These are phyloP conservation scores for Leucoma salicis DNA, from an alignment of 2,888 invertebrate genomes.

Conservation along the genomic window DNA sequence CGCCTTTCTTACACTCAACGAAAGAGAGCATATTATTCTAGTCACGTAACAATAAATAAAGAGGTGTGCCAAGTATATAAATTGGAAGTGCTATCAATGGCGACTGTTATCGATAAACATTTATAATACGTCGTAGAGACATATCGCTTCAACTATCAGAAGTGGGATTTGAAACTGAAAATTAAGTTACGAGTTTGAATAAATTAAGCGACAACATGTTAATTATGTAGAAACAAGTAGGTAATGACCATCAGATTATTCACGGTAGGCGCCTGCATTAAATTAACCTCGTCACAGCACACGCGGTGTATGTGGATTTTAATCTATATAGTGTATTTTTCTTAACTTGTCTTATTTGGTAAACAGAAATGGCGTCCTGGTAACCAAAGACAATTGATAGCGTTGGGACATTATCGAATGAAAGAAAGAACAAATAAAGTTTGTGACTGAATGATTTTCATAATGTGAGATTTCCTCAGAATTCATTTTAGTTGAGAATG, in stretches of 20 bases:
- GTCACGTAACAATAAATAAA: constrained; percentile 18
- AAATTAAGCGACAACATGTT: not conserved
- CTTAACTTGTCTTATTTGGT: too few relatives aligned
- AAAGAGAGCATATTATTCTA: constrained; percentile 12
- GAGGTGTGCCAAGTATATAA: constrained; percentile 37
- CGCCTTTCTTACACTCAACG: not conserved
- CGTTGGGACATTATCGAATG: too few relatives aligned
- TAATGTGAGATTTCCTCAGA: too few relatives aligned
- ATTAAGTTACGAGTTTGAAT: not conserved
- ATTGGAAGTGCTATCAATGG: constrained; percentile 36
- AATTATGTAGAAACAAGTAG: not conserved
- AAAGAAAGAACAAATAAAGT: too few relatives aligned
- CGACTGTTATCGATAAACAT: constrained; percentile 25
- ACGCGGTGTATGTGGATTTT: too few relatives aligned
- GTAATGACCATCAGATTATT: not conserved
- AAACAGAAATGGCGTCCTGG: too few relatives aligned
- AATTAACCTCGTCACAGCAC: too few relatives aligned
- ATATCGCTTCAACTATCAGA: not conserved
- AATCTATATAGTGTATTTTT: too few relatives aligned
- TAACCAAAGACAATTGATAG: too few relatives aligned
- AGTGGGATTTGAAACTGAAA: not conserved
- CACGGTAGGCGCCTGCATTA: too few relatives aligned
- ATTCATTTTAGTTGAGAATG: too few relatives aligned
- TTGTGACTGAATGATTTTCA: too few relatives aligned
- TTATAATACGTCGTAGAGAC: constrained; percentile 9